Evolutionary conservation across 2,888 invertebrate genomes (phyloP).

Genomic region (Coronaproctus castanopsis): DNA sequence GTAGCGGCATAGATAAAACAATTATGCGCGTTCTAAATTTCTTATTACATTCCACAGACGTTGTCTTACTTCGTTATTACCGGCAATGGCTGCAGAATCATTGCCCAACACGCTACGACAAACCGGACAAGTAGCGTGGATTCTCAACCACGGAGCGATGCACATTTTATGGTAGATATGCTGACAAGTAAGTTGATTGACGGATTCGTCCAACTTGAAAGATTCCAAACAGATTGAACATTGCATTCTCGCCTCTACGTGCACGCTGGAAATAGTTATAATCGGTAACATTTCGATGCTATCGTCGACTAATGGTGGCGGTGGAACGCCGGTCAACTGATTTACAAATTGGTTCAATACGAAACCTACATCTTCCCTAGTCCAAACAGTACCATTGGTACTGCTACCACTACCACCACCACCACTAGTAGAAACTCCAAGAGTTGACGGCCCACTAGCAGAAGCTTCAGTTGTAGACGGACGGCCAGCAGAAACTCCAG

Average conservation of each 20-base stretch:
- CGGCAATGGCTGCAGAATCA: no score
- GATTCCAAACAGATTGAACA: not conserved
- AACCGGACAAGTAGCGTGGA: not conserved
- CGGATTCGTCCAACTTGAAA: not conserved
- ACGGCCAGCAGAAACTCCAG: no score
- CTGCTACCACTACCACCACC: no score
- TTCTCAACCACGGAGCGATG: not conserved
- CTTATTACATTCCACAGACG: not conserved
- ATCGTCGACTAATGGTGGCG: not conserved
- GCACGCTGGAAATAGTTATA: not conserved
- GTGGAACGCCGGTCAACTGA: not conserved
- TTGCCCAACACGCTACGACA: not conserved
- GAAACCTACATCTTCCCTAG: no score
- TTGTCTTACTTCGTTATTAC: not conserved
- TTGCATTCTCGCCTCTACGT: not conserved
- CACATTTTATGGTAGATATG: not conserved
- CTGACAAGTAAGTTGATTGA: not conserved
- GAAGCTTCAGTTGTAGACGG: no score
- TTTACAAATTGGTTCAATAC: no score
- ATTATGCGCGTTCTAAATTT: not conserved
- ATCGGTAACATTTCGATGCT: not conserved
- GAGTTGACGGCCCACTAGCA: no score
- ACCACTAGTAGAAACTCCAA: no score
- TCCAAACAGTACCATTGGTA: no score
- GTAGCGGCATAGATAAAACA: not conserved